Base-by-base conservation (phyloP, 2,888 invertebrate genomes). In the Gerris lacustris region DNA sequence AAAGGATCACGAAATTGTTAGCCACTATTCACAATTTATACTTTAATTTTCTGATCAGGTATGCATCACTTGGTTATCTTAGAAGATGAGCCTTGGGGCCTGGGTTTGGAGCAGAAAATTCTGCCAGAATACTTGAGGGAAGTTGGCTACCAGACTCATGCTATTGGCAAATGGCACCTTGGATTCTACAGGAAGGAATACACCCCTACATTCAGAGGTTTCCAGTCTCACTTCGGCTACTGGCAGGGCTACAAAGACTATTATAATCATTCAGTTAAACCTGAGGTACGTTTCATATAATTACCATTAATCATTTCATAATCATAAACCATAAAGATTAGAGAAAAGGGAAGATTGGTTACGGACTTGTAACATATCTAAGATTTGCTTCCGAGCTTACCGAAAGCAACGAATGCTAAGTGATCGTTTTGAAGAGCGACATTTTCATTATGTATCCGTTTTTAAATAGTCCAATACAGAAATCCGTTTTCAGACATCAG, bases 201-300 rank as follows among this genome's bases (percentile, higher is more conserved):
- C 78, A 86, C 89, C 6, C 93, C 93, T 0, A 85, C 85, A 0
- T 81, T 82, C 73, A 84, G 92, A 55, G 93, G 93, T 5, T 96
- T 91, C 77, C 88, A 91, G 76, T 83, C 86, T 6, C 92, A 93
- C 79, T 91, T 87, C 78, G 96, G 96, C 2, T 94, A 92, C 78
- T 90, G 90, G 84, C 88, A 88, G 72, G 93, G 91, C 2, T 88
- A 85, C 75, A 86, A 91, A 71, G 91, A 92, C 78, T 96, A 95
- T 78, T 92, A 86, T 77, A 87, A 88, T 76, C 86, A 88, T 72
- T 84, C 83, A 2, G 79, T 84, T 11, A 77, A 78, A 18, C 82
- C 83, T 78, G 80, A 81, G 74, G 76, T 76, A 72, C 74, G 75
- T 55, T 55, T 31, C 31, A 31, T 31, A 31, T 2, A 31, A 31